These are phyloP conservation scores for Cavia porcellus DNA, from an alignment of 2,113 vertebrate genomes.

Conservation along the genomic window DNA sequence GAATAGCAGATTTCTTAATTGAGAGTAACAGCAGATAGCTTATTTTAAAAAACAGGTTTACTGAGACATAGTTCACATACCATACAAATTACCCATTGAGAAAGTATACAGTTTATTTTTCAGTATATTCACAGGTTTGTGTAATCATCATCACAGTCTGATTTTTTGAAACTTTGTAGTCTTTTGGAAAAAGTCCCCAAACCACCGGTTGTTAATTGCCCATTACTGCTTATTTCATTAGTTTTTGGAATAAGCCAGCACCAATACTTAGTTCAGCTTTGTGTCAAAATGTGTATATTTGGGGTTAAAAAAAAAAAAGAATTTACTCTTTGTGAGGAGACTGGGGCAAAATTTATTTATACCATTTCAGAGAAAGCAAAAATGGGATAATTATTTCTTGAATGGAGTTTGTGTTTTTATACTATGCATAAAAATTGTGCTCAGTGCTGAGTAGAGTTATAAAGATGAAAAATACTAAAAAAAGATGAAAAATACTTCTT, in stretches of 20 bases:
- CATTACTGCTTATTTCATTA: neutral
- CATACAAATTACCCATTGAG: neutral
- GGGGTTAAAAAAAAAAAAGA: neutral
- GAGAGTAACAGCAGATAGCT: neutral
- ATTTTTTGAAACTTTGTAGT: conserved; percentile 21
- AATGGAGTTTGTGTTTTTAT: conserved; percentile 1
- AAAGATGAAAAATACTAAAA: neutral
- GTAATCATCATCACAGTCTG: neutral
- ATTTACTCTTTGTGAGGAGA: neutral
- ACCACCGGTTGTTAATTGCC: neutral
- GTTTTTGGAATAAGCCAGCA: conserved; percentile 33
- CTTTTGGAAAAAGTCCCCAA: neutral
- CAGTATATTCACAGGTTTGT: conserved; percentile 4
- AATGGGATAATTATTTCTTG: neutral
- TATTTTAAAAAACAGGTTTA: neutral
- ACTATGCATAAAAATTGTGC: neutral
- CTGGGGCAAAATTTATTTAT: neutral
- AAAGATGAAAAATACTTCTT: conserved; percentile 29
- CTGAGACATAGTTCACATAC: neutral
- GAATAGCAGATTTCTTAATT: neutral
- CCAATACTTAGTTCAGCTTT: conserved; percentile 32
- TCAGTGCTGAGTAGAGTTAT: neutral
- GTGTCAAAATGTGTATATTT: neutral
- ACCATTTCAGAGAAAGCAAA: conserved; percentile 29
- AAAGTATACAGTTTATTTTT: neutral